Evolutionary conservation across 1,140 invertebrate genomes (phyloP), one percentile per base, ranked within the genome.

Genomic region (Drosophila micromelanica): DNA sequence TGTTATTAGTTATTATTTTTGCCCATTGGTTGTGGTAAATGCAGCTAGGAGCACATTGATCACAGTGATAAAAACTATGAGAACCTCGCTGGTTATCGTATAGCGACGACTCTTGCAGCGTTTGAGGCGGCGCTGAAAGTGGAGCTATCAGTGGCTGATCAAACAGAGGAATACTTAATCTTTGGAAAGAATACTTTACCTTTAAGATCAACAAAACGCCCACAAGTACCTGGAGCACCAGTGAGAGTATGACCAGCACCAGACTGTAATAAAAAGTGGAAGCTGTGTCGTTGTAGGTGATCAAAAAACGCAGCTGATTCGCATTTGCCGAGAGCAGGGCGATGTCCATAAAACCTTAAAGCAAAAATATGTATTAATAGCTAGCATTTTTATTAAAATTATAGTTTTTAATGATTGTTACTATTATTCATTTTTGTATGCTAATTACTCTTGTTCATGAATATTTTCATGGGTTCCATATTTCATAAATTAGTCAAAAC

Each of bases 311-410:
- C 12, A 97, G 92, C 72, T 97, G 96, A 80, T 96, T 96, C 0
- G 96, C 96, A 86, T 97, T 96, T 0, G 95, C 95, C 0, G 95
- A 95, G 17, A 96, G 93, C 2, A 96, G 90, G 0, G 95, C 95
- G n/a, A 96, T 93, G 74, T 96, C 95, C 95, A 96, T 95, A 93
- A 96, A 95, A 37, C 91, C 91, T 92, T 1, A 0, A 61, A n/a
- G 5, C 8, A 35, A 38, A 7, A 17, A 5, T 12, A 40, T 13
- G 1, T 20, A 40, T 12, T 11, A 8, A 2, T 15, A 8, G 12
- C 0, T 32, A 13, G 2, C 2, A 49, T n/a, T 8, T 1, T 42
- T 6, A 2, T 8, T 17, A 7, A 13, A 15, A 1, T 8, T 6
- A 17, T 43, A 17, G n/a, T 17, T 11, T 52, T 35, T 0, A 9